Evolutionary conservation across 2,113 vertebrate genomes (phyloP).

Genomic region (Cepphus grylle): DNA sequence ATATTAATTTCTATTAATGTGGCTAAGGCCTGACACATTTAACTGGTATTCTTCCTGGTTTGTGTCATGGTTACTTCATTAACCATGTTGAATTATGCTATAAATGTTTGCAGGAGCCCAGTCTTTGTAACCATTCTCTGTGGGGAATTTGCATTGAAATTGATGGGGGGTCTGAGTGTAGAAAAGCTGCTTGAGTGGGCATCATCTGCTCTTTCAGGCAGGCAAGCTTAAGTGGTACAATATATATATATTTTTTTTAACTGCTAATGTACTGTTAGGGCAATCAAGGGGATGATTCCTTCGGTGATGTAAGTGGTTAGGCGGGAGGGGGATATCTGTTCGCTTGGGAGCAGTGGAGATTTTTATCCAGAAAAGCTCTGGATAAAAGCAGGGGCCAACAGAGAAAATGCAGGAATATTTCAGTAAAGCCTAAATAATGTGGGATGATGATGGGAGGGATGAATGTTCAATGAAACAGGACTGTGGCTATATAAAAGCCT

Average conservation of each 20-base stretch:
- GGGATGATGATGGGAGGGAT: not conserved
- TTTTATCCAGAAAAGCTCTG: not conserved
- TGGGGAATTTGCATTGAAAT: conserved; percentile 26
- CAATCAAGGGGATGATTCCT: not conserved
- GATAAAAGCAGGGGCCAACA: not conserved
- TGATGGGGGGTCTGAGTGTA: not conserved
- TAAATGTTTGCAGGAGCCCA: conserved; percentile 15
- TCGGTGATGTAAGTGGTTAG: not conserved
- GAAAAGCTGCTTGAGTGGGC: not conserved
- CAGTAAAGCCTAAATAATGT: not conserved
- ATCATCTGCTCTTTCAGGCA: conserved; percentile 33
- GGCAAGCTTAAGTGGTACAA: not conserved
- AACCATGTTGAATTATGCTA: not conserved
- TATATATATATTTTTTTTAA: not conserved
- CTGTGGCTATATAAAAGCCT: not conserved
- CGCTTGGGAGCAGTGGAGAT: not conserved
- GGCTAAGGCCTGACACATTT: not conserved
- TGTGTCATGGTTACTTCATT: conserved; percentile 31
- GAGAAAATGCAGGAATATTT: not conserved
- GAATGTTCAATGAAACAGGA: not conserved
- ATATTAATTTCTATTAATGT: conserved; percentile 19
- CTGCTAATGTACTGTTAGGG: not conserved
- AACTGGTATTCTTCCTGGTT: not conserved
- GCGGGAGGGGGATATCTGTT: not conserved
- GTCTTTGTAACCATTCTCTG: not conserved